Evolutionary conservation across 2,113 vertebrate genomes (phyloP).

Genomic region (Amazona vittata): DNA sequence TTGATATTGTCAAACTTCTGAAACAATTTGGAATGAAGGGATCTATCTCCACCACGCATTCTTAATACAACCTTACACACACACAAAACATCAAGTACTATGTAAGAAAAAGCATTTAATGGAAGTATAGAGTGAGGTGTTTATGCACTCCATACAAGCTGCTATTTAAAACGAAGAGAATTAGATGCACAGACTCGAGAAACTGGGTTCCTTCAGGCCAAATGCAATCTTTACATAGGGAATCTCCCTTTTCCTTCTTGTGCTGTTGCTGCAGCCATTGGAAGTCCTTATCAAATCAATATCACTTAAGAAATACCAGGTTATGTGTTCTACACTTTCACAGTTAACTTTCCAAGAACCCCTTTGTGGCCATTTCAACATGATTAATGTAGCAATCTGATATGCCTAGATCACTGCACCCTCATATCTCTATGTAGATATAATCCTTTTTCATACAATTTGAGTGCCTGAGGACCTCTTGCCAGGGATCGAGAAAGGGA

Average conservation of each 20-base stretch:
- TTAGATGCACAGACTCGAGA: neutral
- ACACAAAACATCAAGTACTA: neutral
- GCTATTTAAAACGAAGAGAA: neutral
- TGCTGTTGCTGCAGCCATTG: neutral
- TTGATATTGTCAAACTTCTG: neutral
- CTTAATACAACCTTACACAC: neutral
- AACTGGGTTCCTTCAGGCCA: neutral
- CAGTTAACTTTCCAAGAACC: neutral
- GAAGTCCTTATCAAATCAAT: neutral
- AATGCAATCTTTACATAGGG: neutral
- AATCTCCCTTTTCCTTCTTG: neutral
- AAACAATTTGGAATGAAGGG: neutral
- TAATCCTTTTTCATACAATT: neutral
- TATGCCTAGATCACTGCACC: neutral
- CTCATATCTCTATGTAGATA: neutral
- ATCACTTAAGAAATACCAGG: neutral
- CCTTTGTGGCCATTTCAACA: neutral
- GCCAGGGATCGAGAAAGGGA: neutral
- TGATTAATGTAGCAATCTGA: neutral
- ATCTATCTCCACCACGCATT: neutral
- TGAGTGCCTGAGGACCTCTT: neutral
- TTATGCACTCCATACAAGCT: neutral
- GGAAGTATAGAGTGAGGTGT: neutral
- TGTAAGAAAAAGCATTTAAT: fast-evolving
- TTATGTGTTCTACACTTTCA: neutral